Evolutionary conservation across 2,888 invertebrate species (phyloP), one percentile per base, ranked within the genome.

Genomic region (Calameuta idolon): DNA sequence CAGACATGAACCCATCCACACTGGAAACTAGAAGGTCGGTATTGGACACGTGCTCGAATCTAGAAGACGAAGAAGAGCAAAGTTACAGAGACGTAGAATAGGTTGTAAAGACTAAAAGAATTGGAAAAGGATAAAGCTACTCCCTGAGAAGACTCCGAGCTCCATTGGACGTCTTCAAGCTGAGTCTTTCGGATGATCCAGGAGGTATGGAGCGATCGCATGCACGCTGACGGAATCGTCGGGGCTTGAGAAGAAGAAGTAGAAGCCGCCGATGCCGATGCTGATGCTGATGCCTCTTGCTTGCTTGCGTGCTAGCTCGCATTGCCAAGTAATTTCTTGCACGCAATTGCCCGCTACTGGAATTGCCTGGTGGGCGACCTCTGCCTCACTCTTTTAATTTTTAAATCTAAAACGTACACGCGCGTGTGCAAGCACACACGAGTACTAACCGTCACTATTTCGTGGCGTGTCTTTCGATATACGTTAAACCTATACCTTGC

Each of bases 341-440:
- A 91, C 90, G 91, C 90, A 88, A 90, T 90, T 89, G 87, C 86
- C 87, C 87, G 90, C 90, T 90, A 90, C 90, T 89, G 90, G 90
- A 90, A 90, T 89, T 89, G 87, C 88, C 88, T 87, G 88, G 87
- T 88, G 88, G 88, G 88, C 87, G 89, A 89, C 90, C 89, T 89
- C 89, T 87, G 86, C 69, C 34, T 87, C 88, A 88, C 86, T 88
- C 89, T 88, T 89, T 89, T 89, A 87, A 85, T 89, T 89, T 88
- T 89, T 86, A 79, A 77, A 88, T 89, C 89, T 88, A 86, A 55
- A 55, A 55, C 55, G 23, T 88, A 85, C 80, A 84, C 83, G 71
- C 71, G 71, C 34, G 71, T 71, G 71, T 71, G 71, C 71, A 11
- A 33, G 71, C 55, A 55, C 55, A 55, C 55, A 55, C 55, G 55